These are phyloP conservation scores for Orthosia gracilis DNA, from an alignment of 2,888 invertebrate genomes.

Conservation along the genomic window DNA sequence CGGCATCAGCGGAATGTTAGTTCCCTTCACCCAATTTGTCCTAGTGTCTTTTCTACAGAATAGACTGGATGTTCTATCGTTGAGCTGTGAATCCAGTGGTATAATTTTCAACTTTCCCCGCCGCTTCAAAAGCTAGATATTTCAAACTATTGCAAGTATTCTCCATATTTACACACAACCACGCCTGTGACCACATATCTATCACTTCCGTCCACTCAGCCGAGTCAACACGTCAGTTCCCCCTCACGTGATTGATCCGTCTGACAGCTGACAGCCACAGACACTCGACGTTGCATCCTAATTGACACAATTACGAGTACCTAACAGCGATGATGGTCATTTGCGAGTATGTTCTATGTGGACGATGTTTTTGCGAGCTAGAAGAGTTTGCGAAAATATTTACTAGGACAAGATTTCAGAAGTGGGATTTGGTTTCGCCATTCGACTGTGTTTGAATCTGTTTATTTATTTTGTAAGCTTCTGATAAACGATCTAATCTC, in stretches of 20 bases:
- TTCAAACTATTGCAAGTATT: neutral
- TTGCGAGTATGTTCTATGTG: constrained; percentile 2
- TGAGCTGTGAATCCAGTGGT: too few relatives aligned
- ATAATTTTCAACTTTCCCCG: too few relatives aligned
- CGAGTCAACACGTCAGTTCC: constrained; percentile 9
- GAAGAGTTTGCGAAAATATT: neutral
- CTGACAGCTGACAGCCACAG: constrained; percentile 23
- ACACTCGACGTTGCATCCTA: constrained; percentile 44
- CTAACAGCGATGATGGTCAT: constrained; percentile 43
- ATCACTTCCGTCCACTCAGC: constrained; percentile 24
- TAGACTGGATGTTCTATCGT: too few relatives aligned
- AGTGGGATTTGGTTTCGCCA: too few relatives aligned
- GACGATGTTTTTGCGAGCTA: neutral
- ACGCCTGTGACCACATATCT: neutral
- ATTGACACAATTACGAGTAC: constrained; percentile 61
- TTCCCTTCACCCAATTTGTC: too few relatives aligned
- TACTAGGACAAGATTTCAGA: neutral
- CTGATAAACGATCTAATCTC: too few relatives aligned
- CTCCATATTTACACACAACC: neutral
- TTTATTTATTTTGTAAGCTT: too few relatives aligned
- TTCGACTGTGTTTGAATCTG: too few relatives aligned
- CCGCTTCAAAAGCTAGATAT: too few relatives aligned
- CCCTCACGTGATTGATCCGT: constrained; percentile 37
- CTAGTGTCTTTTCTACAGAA: too few relatives aligned
- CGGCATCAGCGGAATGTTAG: too few relatives aligned